Conservation (phyloP, 1,140 invertebrate genomes). For the Scaptomyza graminum region DNA sequence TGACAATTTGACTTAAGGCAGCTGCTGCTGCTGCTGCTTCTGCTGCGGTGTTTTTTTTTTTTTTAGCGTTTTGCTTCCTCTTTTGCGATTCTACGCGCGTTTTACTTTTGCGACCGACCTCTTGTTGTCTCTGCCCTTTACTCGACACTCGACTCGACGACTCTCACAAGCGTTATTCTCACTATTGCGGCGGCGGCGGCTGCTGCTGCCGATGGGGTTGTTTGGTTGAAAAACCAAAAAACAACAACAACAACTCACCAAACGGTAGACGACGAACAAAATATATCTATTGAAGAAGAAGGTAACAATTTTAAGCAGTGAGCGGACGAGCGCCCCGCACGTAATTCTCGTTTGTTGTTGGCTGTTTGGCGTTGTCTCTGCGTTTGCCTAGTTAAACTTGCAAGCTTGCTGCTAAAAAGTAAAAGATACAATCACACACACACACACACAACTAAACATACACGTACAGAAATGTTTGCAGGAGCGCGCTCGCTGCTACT, state of each 20-base stretch:
- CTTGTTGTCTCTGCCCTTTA: constrained; percentile 25
- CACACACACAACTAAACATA: constrained; percentile 41
- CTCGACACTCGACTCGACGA: constrained; percentile 3
- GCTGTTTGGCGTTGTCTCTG: constrained; percentile 61
- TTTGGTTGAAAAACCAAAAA: constrained; percentile 36
- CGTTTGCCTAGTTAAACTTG: constrained; percentile 71
- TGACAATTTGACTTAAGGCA: constrained; percentile 37
- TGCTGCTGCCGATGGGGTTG: constrained; percentile 32
- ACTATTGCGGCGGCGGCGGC: constrained; percentile 1
- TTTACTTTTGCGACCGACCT: constrained; percentile 50
- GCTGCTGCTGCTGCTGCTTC: constrained; percentile 24
- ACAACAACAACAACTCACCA: constrained; percentile 21
- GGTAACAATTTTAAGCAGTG: constrained; percentile 28
- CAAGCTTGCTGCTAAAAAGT: constrained; percentile 80
- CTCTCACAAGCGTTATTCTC: constrained; percentile 35
- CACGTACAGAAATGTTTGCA: constrained; percentile 64
- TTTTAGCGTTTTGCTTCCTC: constrained; percentile 39
- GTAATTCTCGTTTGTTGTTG: constrained; percentile 60
- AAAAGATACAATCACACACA: constrained; percentile 81
- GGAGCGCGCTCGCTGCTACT: constrained; percentile 45
- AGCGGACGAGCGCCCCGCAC: constrained; percentile 45
- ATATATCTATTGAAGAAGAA: constrained; percentile 7
- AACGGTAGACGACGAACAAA: constrained; percentile 8
- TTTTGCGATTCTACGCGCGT: constrained; percentile 59
- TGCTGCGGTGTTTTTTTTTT: constrained; percentile 31